These are phyloP conservation scores for Torymus texanus DNA, from an alignment of 2,888 invertebrate species.

Conservation along the genomic window DNA sequence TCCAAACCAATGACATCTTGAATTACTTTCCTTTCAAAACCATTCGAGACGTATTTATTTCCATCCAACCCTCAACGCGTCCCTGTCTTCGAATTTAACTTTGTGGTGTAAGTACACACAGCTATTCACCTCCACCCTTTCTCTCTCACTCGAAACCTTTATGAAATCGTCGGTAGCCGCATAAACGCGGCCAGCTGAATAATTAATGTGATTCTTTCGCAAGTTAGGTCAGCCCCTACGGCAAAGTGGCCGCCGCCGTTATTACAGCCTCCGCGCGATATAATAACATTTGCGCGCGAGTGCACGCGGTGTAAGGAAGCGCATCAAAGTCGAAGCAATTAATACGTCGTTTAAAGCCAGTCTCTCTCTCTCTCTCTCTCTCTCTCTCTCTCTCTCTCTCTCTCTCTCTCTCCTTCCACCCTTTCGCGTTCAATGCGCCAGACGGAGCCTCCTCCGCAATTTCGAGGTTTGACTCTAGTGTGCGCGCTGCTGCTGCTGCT, in stretches of 20 bases:
- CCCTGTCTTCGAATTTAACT: no score
- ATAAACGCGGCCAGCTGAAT: not conserved
- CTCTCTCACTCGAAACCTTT: no score
- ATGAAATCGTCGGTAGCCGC: not conserved
- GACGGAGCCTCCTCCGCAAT: slow-evolving; percentile 58
- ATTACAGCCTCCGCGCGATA: slow-evolving; percentile 10
- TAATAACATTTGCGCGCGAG: slow-evolving; percentile 51
- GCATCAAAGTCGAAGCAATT: slow-evolving; percentile 69
- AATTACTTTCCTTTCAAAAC: no score
- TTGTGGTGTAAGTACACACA: no score
- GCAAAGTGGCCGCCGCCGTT: not conserved
- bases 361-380: not conserved
- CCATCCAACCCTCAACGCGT: no score
- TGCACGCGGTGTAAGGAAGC: slow-evolving; percentile 37
- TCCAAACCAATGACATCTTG: no score
- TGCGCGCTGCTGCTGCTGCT: slow-evolving; percentile 24
- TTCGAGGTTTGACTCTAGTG: slow-evolving; percentile 52
- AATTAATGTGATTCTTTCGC: slow-evolving; percentile 30
- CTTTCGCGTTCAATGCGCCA: slow-evolving; percentile 16
- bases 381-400: not conserved
- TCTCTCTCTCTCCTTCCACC: not conserved
- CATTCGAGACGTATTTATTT: no score
- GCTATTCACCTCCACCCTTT: no score
- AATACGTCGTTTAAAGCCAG: slow-evolving; percentile 66
- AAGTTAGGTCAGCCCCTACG: not conserved